phyloP scores from a whole-genome alignment of 2,113 vertebrate genomes.

The Pelodiscus sinensis region DNA sequence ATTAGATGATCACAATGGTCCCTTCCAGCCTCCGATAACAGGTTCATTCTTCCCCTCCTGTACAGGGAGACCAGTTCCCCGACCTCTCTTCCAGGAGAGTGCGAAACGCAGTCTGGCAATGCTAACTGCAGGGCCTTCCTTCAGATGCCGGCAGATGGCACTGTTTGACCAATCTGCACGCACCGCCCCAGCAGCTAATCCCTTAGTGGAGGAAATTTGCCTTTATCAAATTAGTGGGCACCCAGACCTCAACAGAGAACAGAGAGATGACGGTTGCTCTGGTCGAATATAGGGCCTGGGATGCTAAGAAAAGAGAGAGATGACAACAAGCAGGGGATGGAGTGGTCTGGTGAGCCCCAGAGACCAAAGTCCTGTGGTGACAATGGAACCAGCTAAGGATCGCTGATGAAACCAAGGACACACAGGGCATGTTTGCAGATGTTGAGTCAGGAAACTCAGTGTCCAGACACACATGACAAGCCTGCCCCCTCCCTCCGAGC shows the following conservation, averaged over 20 bases:
- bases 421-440: not conserved
- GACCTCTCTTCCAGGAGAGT: accelerated
- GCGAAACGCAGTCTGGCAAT: not conserved
- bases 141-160: constrained; percentile 22
- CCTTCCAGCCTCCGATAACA: not conserved
- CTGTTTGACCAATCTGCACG: not conserved
- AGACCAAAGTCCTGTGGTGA: no score
- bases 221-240: not conserved
- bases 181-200: not conserved
- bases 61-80: not conserved
- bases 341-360: not conserved
- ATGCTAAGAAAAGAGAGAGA: not conserved
- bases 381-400: not conserved
- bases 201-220: not conserved
- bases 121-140: not conserved
- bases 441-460: not conserved
- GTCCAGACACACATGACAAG: not conserved
- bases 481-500: not conserved
- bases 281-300: not conserved
- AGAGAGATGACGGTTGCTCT: not conserved
- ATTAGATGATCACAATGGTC: not conserved
- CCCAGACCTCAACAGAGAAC: not conserved
- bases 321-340: not conserved
- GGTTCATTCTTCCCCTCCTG: not conserved
- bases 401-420: not conserved